These are phyloP conservation scores for Decapterus maruadsi DNA, from an alignment of 2,797 vertebrate species.

Conservation along the genomic window DNA sequence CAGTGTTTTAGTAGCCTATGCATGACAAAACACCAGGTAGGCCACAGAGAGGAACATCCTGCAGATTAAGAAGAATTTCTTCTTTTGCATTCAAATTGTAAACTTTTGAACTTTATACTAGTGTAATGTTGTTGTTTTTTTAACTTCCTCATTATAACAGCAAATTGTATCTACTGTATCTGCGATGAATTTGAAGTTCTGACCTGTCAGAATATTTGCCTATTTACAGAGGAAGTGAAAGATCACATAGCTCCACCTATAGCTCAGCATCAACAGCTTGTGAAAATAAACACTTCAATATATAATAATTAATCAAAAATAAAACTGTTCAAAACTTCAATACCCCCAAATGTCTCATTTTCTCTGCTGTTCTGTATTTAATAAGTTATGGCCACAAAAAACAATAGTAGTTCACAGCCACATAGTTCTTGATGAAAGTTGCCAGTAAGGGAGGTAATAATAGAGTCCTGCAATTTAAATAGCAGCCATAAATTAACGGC, in stretches of 20 bases:
- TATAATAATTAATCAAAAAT: background rate
- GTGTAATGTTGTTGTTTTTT: background rate
- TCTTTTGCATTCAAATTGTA: background rate
- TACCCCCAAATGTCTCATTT: background rate
- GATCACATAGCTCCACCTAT: background rate
- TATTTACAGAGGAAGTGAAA: too few relatives aligned
- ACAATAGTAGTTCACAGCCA: too few relatives aligned
- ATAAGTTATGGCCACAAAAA: too few relatives aligned
- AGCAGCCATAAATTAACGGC: conserved; percentile 3
- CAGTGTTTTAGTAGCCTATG: too few relatives aligned
- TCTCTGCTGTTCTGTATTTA: background rate
- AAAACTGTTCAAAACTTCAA: background rate
- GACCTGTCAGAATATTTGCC: too few relatives aligned
- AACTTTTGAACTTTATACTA: too few relatives aligned
- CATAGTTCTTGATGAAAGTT: background rate
- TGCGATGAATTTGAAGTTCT: background rate
- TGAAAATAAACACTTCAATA: background rate
- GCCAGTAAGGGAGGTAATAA: background rate
- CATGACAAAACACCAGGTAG: too few relatives aligned
- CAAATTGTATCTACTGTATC: background rate
- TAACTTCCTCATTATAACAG: too few relatives aligned
- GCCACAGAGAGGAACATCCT: background rate
- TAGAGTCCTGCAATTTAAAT: background rate
- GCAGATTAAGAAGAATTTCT: too few relatives aligned
- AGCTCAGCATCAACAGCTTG: background rate